Base-by-base conservation (phyloP, 92 coral and sea anemone species). In the Phenganax stokvisi region DNA sequence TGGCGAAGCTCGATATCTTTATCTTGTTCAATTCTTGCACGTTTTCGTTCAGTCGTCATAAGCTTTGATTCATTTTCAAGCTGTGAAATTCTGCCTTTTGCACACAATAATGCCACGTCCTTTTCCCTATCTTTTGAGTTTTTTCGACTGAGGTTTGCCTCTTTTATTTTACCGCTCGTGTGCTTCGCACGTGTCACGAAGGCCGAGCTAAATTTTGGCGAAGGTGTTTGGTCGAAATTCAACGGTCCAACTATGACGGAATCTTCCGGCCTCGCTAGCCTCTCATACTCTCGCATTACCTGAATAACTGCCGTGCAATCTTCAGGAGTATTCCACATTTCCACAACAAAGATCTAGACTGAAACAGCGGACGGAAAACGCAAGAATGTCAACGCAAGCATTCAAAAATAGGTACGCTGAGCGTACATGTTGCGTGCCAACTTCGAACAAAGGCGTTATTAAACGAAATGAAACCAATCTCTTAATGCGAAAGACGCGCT, bases 281-380 rank as follows among this genome's bases (percentile, higher is more conserved):
- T 86, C 55, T 90, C 89, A 71, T 92, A 96, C 61, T 96, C 97
- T 9, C 92, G 91, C 96, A 96, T 90, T 53, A 96, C 91, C 30
- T 91, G 84, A 27, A 96, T 90, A 67, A 96, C 92, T 51, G 97
- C 99, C 20, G 99, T 96, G 64, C 97, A 90, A 68, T 96, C 99
- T 53, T 96, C 99, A 63, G 99, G 99, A 17, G 99, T 96, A 83
- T 84, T 91, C 83, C 89, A 85, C 68, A 93, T 83, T 86, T 92
- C 47, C 2, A 0, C 0, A 0, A 37, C 47, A 37, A 5, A 37
- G 47, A 37, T 37, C 47, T 37, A 37, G 5, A 37, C 47, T 0
- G 0, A 37, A 37, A 37, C 47, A 37, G 47, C 47, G 0, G 47
- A 37, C 47, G 47, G 0, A 37, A 37, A 37, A 37, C 47, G 5